Evolutionary conservation across 2,113 vertebrate genomes (phyloP).

Genomic region (Cyanoliseus patagonus): DNA sequence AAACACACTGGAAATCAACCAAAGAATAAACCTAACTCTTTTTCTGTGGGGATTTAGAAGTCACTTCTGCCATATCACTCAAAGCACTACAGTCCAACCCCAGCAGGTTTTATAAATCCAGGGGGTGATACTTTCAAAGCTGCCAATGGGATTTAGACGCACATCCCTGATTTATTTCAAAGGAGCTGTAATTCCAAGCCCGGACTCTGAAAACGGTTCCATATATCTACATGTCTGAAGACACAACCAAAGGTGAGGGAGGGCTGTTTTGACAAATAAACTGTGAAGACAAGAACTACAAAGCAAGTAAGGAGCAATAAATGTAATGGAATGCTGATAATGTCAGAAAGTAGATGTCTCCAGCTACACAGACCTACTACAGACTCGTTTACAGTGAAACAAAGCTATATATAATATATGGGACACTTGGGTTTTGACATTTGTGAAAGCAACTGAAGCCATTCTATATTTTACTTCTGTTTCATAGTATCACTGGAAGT

Average conservation of each 20-base stretch:
- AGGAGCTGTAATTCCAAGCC: not conserved
- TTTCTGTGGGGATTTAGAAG: not conserved
- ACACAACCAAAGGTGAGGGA: not conserved
- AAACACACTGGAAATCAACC: not conserved
- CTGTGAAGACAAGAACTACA: not conserved
- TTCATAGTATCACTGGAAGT: constrained; percentile 15
- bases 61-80: not conserved
- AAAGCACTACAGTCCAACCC: not conserved
- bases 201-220: not conserved
- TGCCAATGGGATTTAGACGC: constrained; percentile 10
- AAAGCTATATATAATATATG: not conserved
- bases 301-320: not conserved
- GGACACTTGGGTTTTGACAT: not conserved
- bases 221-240: not conserved
- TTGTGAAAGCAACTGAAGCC: not conserved
- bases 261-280: constrained; percentile 2
- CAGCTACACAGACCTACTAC: not conserved
- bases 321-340: constrained; percentile 7
- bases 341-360: constrained; percentile 16
- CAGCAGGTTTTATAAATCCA: constrained; percentile 5
- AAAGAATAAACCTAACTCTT: not conserved
- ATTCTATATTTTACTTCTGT: not conserved
- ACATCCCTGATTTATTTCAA: not conserved
- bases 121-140: not conserved
- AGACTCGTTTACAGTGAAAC: not conserved